These are phyloP conservation scores for Pseudanteris insignis DNA, from an alignment of 2,888 invertebrate genomes.

Conservation along the genomic window DNA sequence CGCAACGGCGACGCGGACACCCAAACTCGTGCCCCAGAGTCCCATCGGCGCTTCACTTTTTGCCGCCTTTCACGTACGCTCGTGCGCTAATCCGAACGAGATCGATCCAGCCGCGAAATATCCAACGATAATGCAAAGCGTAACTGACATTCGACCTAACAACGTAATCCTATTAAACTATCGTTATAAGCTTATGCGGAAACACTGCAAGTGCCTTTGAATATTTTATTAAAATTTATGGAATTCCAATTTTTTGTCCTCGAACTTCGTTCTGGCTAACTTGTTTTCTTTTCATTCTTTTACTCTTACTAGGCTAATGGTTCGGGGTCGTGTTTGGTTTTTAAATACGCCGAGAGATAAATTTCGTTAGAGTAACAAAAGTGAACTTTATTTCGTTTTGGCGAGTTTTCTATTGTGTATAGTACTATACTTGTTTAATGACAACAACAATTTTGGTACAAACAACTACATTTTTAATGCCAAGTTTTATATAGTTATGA, in stretches of 20 bases:
- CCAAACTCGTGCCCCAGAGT: slow-evolving; percentile 13
- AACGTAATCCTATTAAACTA: slow-evolving; percentile 61
- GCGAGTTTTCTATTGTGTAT: no score
- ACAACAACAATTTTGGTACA: no score
- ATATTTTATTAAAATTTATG: slow-evolving; percentile 58
- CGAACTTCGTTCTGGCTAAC: slow-evolving; percentile 16
- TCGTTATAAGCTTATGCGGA: slow-evolving; percentile 59
- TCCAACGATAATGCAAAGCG: slow-evolving; percentile 53
- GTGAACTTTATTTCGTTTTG: no score
- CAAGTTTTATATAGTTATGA: no score
- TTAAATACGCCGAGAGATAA: background rate
- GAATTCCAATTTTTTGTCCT: slow-evolving; percentile 17
- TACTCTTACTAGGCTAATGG: no score
- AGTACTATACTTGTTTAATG: no score
- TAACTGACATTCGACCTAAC: slow-evolving; percentile 62
- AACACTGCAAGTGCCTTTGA: slow-evolving; percentile 59
- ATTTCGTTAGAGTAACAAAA: no score
- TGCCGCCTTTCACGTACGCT: background rate
- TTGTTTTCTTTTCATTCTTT: no score
- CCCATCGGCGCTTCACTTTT: background rate
- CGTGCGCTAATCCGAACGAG: slow-evolving; percentile 27
- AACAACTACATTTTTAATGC: no score
- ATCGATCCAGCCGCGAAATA: slow-evolving; percentile 50
- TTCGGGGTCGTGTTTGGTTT: no score
- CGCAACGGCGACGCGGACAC: background rate